phyloP scores from a whole-genome alignment of 2,888 invertebrate genomes.

The Dryadula phaetusa region DNA sequence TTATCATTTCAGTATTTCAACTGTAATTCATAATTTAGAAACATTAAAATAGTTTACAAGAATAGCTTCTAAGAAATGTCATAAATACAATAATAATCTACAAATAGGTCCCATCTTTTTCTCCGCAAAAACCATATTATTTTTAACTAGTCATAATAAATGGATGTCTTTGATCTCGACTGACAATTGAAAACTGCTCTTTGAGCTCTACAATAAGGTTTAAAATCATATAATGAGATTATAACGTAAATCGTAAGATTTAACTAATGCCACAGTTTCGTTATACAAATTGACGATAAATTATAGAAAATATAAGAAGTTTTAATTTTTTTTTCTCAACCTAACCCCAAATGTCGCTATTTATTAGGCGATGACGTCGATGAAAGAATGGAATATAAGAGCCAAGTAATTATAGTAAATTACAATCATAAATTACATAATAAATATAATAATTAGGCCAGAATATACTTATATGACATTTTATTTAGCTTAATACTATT shows the following conservation, averaged over 20 bases:
- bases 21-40: conserved; percentile 12
- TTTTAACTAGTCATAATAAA: conserved; percentile 46
- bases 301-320: conserved; percentile 27
- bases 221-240: neutral
- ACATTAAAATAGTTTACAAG: conserved; percentile 20
- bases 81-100: conserved; percentile 14
- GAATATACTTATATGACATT: neutral
- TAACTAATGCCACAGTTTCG: conserved; percentile 37
- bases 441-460: neutral
- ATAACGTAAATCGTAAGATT: conserved; percentile 24
- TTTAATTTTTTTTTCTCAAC: conserved; percentile 1
- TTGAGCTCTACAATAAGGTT: neutral
- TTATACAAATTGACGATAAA: conserved; percentile 41
- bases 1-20: conserved; percentile 8
- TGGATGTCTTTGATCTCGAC: conserved; percentile 44
- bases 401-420: neutral
- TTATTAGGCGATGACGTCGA: conserved; percentile 15
- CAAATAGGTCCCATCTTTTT: conserved; percentile 17
- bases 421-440: neutral
- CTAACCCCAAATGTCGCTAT: neutral
- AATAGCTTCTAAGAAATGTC: conserved; percentile 3
- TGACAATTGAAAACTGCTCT: conserved; percentile 17
- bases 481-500: too few relatives aligned
- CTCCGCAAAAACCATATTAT: conserved; percentile 28
- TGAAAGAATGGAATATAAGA: neutral